Conservation (phyloP, 2,888 invertebrate species). For the Synergus gifuensis region DNA sequence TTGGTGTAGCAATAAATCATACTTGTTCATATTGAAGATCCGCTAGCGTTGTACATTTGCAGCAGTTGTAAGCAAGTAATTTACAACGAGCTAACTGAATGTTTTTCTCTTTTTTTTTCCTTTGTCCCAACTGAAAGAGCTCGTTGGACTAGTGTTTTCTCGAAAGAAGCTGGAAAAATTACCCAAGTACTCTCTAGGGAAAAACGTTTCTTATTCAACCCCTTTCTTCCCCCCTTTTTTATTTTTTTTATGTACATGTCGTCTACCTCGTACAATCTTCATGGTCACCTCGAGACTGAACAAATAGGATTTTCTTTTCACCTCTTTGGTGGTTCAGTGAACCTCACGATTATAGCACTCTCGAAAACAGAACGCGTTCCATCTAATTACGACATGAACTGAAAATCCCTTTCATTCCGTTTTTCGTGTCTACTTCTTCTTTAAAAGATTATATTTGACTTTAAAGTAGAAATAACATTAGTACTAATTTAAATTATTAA, state of each 20-base stretch:
- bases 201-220: slow-evolving; percentile 46
- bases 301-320: slow-evolving; percentile 36
- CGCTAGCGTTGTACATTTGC: slow-evolving; percentile 43
- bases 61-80: slow-evolving; percentile 46
- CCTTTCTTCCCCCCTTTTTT: slow-evolving; percentile 46
- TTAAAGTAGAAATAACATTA: not conserved
- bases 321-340: slow-evolving; percentile 17
- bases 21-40: not conserved
- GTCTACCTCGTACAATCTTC: slow-evolving; percentile 35
- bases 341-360: slow-evolving; percentile 15
- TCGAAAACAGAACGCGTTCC: slow-evolving; percentile 1
- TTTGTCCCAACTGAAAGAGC: slow-evolving; percentile 43
- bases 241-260: slow-evolving; percentile 1
- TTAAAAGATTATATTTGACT: not conserved
- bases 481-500: not conserved
- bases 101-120: slow-evolving; percentile 47
- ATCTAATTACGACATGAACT: slow-evolving; percentile 14
- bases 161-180: slow-evolving; percentile 48
- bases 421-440: not conserved
- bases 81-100: slow-evolving; percentile 48
- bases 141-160: slow-evolving; percentile 46
- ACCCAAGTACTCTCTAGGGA: slow-evolving; percentile 53
- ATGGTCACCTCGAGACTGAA: slow-evolving; percentile 38
- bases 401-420: not conserved
- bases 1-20: slow-evolving; percentile 19